Evolutionary conservation across 1,140 invertebrate genomes (phyloP).

Genomic region (Mylabris phalerata): DNA sequence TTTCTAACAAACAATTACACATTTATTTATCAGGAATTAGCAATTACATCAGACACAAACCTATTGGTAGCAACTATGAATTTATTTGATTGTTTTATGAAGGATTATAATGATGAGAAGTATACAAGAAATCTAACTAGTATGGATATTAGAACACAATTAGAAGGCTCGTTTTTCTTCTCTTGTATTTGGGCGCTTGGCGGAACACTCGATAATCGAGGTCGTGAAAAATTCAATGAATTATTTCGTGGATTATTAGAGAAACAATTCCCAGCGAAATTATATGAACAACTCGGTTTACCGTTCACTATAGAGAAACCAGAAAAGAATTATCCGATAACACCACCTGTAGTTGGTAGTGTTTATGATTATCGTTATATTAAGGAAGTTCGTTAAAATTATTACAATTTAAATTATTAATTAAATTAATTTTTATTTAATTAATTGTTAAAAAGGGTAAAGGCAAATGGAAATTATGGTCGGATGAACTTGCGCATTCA

Average conservation of each 20-base stretch:
- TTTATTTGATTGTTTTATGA: constrained; percentile 81
- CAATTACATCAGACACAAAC: constrained; percentile 81
- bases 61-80: constrained; percentile 78
- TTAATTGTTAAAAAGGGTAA: constrained; percentile 47
- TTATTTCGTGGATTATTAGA: constrained; percentile 72
- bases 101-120: constrained; percentile 78
- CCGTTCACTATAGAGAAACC: constrained; percentile 45
- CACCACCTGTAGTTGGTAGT: constrained; percentile 64
- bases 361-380: constrained; percentile 76
- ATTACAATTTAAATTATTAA: no score
- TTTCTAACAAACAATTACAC: no score
- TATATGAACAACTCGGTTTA: constrained; percentile 47
- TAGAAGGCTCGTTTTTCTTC: constrained; percentile 87
- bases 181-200: constrained; percentile 88
- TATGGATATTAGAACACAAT: constrained; percentile 66
- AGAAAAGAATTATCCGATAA: constrained; percentile 49
- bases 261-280: constrained; percentile 61
- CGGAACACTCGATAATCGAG: constrained; percentile 64
- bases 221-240: constrained; percentile 72
- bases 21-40: constrained; percentile 56
- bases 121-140: constrained; percentile 60
- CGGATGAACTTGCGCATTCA: constrained; percentile 58
- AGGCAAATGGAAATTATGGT: constrained; percentile 71
- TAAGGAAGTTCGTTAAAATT: no score
- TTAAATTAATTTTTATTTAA: no score